Conservation (phyloP, 2,797 vertebrate species). For the Taeniopygia guttata region DNA sequence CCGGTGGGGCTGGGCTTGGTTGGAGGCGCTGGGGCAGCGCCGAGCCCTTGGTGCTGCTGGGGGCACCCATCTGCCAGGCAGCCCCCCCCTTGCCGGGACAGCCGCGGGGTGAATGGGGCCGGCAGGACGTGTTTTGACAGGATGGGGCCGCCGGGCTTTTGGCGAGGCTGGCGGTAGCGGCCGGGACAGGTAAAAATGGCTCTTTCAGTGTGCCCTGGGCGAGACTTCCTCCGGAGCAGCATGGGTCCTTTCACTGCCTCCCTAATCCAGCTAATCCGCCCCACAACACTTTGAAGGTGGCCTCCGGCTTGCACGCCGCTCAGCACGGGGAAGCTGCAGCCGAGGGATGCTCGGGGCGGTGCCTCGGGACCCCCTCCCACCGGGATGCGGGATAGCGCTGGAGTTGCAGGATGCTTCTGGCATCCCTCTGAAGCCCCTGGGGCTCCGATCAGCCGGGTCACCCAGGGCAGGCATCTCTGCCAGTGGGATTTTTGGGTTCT, state of each 20-base stretch:
- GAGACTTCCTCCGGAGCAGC: constrained; percentile 89
- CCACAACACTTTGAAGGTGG: constrained; percentile 92
- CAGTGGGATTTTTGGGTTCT: fast-evolving
- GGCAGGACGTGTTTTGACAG: constrained; percentile 71
- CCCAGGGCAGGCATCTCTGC: background rate
- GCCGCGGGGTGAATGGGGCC: constrained; percentile 53
- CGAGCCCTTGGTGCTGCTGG: background rate
- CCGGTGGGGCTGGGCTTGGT: constrained; percentile 68
- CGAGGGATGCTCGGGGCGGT: constrained; percentile 27
- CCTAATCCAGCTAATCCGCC: constrained; percentile 96
- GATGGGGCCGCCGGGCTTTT: constrained; percentile 50
- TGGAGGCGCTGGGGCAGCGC: constrained; percentile 42
- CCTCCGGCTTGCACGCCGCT: constrained; percentile 67
- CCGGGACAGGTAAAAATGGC: constrained; percentile 81
- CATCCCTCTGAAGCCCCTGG: too few relatives aligned
- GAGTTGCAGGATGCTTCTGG: background rate
- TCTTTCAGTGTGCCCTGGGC: constrained; percentile 84
- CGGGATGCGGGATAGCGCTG: fast-evolving
- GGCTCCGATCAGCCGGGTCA: fast-evolving
- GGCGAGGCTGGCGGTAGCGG: constrained; percentile 63
- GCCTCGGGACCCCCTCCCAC: background rate
- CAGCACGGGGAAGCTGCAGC: constrained; percentile 43
- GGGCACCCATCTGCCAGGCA: constrained; percentile 33
- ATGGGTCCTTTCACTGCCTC: constrained; percentile 87
- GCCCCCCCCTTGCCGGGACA: background rate